These are phyloP conservation scores for Herminia tarsipennalis DNA, from an alignment of 2,888 invertebrate genomes.

Conservation along the genomic window DNA sequence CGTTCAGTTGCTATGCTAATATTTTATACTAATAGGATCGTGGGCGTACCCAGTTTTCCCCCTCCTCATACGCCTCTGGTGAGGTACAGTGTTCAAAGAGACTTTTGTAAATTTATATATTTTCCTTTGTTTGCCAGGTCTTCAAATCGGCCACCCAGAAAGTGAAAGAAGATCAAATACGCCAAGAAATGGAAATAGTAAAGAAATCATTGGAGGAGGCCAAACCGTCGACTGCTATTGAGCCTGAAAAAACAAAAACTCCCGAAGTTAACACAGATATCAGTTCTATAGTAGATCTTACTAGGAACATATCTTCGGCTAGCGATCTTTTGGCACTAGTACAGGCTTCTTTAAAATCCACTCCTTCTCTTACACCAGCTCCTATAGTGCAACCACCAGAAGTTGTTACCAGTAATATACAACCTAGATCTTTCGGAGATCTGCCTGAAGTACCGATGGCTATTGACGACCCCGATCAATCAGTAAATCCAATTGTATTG, in stretches of 20 bases:
- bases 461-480: slow-evolving; percentile 13
- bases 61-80: too few relatives aligned
- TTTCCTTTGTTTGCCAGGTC: slow-evolving; percentile 71
- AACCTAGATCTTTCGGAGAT: slow-evolving; percentile 75
- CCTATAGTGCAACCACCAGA: slow-evolving; percentile 39
- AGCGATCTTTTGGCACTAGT: slow-evolving; percentile 71
- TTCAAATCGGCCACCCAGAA: slow-evolving; percentile 91
- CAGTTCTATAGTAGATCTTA: slow-evolving; percentile 35
- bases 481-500: slow-evolving; percentile 1
- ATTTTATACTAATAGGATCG: too few relatives aligned
- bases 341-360: slow-evolving; percentile 70
- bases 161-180: slow-evolving; percentile 87
- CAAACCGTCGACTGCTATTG: slow-evolving; percentile 35
- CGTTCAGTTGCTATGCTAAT: too few relatives aligned
- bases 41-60: too few relatives aligned
- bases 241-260: not conserved
- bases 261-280: slow-evolving; percentile 20
- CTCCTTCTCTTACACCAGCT: slow-evolving; percentile 35
- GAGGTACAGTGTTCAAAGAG: too few relatives aligned
- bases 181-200: slow-evolving; percentile 86
- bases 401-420: slow-evolving; percentile 58
- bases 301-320: slow-evolving; percentile 64
- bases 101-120: too few relatives aligned
- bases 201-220: slow-evolving; percentile 73
- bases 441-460: slow-evolving; percentile 42